These are phyloP conservation scores for Trissolcus brochymenae DNA, from an alignment of 2,888 invertebrate species.

Conservation along the genomic window DNA sequence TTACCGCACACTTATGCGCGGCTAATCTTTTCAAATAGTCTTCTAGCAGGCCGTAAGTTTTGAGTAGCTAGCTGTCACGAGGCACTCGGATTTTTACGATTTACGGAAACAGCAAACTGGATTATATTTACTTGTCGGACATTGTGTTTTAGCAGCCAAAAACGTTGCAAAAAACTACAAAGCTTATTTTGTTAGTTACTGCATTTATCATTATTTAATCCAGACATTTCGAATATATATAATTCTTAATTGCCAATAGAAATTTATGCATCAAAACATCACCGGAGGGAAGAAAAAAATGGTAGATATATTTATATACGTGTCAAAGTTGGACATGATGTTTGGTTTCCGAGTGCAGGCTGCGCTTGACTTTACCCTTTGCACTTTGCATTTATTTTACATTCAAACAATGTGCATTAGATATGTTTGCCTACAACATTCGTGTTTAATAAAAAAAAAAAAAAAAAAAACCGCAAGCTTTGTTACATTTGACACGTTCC, in stretches of 20 bases:
- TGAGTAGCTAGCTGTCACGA: constrained; percentile 67
- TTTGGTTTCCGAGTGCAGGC: constrained; percentile 19
- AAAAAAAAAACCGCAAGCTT: constrained; percentile 44
- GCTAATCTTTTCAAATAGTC: constrained; percentile 73
- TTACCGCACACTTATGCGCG: constrained; percentile 73
- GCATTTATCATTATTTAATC: background rate
- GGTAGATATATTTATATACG: constrained; percentile 18
- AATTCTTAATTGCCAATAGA: background rate
- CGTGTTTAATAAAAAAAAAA: constrained; percentile 44
- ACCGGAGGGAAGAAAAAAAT: background rate
- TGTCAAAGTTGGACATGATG: constrained; percentile 18
- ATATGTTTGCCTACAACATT: constrained; percentile 49
- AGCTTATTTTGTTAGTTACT: background rate
- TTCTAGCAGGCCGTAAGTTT: constrained; percentile 66
- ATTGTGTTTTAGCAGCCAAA: constrained; percentile 1
- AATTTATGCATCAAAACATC: background rate
- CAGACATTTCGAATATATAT: background rate
- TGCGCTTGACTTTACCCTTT: constrained; percentile 51
- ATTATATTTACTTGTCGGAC: constrained; percentile 26
- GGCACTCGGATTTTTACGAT: constrained; percentile 61
- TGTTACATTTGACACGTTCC: constrained; percentile 55
- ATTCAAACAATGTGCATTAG: constrained; percentile 44
- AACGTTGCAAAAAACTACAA: constrained; percentile 3
- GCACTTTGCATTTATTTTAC: constrained; percentile 55
- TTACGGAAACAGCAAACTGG: constrained; percentile 40